A percentile compares a stretch with the other conserved stretches of the same genome.
These are phyloP conservation scores for Chamaea fasciata DNA, from an alignment of 2,113 vertebrate genomes.

Conservation along the genomic window DNA sequence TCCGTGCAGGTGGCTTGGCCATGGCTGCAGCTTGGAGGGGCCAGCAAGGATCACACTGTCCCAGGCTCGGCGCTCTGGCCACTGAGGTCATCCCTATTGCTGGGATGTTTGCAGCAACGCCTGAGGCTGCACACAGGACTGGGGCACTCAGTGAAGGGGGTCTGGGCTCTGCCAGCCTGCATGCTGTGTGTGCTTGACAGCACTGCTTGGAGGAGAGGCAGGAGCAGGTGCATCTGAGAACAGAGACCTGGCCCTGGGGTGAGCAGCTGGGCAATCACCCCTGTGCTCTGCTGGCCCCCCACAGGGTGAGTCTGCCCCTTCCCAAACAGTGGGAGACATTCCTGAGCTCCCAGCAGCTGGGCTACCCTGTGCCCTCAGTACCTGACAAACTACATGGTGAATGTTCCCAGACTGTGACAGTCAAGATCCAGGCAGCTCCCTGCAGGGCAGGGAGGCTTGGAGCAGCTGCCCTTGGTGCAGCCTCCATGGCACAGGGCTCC, in stretches of 20 bases:
- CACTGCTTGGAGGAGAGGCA: accelerated
- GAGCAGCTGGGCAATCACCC: neutral
- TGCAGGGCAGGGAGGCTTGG: accelerated
- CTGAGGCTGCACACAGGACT: accelerated
- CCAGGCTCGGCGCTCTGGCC: neutral
- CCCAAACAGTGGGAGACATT: accelerated
- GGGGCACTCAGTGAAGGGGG: accelerated
- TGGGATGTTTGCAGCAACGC: neutral
- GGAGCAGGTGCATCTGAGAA: accelerated
- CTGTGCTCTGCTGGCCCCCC: neutral
- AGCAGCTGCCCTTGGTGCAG: neutral
- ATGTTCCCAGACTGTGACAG: neutral
- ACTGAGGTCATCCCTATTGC: neutral
- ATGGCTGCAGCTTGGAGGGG: neutral
- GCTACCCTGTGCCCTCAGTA: neutral
- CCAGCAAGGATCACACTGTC: neutral
- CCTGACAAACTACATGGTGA: neutral
- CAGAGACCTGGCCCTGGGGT: neutral
- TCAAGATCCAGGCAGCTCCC: neutral
- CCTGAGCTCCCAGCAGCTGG: neutral
- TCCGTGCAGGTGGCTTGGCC: neutral
- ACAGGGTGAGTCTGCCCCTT: accelerated
- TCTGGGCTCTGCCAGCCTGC: neutral
- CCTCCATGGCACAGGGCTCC: accelerated
- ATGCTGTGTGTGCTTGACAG: accelerated